phyloP scores from a whole-genome alignment of 2,113 vertebrate genomes.

The Rhadina sibilatrix region DNA sequence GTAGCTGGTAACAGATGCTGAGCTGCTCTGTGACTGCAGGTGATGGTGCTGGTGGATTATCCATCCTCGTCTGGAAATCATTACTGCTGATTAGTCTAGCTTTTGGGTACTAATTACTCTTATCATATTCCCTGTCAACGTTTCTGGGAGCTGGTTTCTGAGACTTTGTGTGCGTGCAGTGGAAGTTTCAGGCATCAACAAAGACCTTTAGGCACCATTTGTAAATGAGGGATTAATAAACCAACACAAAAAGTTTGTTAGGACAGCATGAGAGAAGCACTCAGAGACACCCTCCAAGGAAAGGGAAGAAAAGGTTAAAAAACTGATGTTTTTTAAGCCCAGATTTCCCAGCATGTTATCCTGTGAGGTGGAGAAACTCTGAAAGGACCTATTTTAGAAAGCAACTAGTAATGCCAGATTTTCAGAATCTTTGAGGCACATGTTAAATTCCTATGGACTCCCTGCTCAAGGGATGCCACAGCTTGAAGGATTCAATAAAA shows the following conservation, averaged over 20 bases:
- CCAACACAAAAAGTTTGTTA: not conserved
- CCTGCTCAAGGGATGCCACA: not conserved
- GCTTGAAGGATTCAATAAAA: not conserved
- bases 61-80: not conserved
- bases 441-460: not conserved
- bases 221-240: not conserved
- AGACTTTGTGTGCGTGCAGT: not conserved
- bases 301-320: not conserved
- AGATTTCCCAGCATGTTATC: not conserved
- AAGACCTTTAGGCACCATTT: not conserved
- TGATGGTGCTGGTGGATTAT: not conserved
- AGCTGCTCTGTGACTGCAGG: not conserved
- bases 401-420: not conserved
- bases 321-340: not conserved
- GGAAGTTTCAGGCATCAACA: not conserved
- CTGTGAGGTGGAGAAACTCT: not conserved
- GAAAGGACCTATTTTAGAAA: not conserved
- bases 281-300: not conserved
- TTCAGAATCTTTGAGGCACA: not conserved
- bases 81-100: not conserved
- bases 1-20: not conserved
- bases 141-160: not conserved
- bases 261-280: not conserved
- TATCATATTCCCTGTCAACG: not conserved
- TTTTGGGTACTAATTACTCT: not conserved